phyloP scores from a whole-genome alignment of 2,113 vertebrate species.

The Uropsilus gracilis region DNA sequence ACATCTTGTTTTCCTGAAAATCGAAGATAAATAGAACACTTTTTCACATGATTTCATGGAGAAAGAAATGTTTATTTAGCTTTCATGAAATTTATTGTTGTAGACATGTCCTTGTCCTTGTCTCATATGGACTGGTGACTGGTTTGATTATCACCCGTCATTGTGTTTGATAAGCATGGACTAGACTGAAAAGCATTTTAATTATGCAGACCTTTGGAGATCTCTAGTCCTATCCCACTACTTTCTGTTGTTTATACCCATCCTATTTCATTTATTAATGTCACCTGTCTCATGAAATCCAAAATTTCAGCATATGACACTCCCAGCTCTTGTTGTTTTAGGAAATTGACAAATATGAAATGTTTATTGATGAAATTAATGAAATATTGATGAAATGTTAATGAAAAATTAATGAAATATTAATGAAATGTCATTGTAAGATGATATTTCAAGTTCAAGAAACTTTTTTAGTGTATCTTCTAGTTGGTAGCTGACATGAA shows the following conservation, averaged over 20 bases:
- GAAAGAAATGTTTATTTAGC: background rate
- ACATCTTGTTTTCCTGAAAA: background rate
- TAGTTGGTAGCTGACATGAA: background rate
- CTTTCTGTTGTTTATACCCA: background rate
- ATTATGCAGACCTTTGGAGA: background rate
- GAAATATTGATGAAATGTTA: too few species aligned
- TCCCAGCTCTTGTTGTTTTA: background rate
- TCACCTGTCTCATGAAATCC: background rate
- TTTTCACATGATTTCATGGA: background rate
- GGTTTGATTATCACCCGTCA: background rate
- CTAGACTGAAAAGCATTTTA: background rate
- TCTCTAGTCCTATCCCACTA: background rate
- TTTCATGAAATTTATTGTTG: background rate
- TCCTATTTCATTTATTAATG: background rate
- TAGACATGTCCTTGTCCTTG: background rate
- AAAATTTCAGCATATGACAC: background rate
- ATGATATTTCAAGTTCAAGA: background rate
- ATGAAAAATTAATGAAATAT: too few species aligned
- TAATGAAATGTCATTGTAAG: background rate
- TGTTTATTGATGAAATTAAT: too few species aligned
- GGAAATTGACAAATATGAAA: too few species aligned
- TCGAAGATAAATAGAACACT: slow-evolving; percentile 1
- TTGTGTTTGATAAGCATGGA: background rate
- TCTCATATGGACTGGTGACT: background rate
- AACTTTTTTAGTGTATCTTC: background rate